Evolutionary conservation across 2,888 invertebrate genomes (phyloP), one percentile per base, ranked within the genome.

Genomic region (Teleogryllus oceanicus): DNA sequence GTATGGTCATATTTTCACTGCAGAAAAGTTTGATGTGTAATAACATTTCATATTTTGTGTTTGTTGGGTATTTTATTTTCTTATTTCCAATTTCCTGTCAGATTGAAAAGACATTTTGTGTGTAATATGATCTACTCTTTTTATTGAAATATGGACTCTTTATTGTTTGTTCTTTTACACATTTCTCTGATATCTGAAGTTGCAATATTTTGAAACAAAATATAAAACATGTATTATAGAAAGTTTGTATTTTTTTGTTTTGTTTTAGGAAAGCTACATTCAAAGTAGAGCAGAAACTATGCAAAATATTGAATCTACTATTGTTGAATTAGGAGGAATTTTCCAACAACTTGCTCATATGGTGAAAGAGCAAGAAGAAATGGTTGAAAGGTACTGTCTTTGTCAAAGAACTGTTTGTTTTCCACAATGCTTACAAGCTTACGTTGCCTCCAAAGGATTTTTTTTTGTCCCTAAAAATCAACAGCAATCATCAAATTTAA

Each of bases 291-390:
- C 97, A 74, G 97, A 98, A 87, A 97, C 99, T 1, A 99, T 99
- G 98, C 97, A 99, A 87, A 98, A 96, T 86, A 99, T 99, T 85
- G 99, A 99, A 88, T 96, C 96, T 78, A 99, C 99, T 21, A 99
- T 99, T 85, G 97, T 99, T 18, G 99, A 99, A 87, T 89, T 99
- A 77, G 99, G 99, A n/a, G 96, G 96, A 16, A 99, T 99, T 86
- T 99, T 99, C 87, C 96, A 96, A 85, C 98, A 98, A 87, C 87
- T 97, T 83, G 96, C 96, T 8, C 94, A 94, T 85, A 98, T 99
- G 97, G 98, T 99, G 3, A 96, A 97, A 86, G 97, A 98, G 86
- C 98, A 98, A 87, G 99, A 99, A 87, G 99, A 99, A 89, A 96
- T 97, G 89, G 97, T 98, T 10, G 96, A 96, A 85, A 92, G 91